phyloP scores from a whole-genome alignment of 2,113 vertebrate species.

The Ivindomyrus marchei region DNA sequence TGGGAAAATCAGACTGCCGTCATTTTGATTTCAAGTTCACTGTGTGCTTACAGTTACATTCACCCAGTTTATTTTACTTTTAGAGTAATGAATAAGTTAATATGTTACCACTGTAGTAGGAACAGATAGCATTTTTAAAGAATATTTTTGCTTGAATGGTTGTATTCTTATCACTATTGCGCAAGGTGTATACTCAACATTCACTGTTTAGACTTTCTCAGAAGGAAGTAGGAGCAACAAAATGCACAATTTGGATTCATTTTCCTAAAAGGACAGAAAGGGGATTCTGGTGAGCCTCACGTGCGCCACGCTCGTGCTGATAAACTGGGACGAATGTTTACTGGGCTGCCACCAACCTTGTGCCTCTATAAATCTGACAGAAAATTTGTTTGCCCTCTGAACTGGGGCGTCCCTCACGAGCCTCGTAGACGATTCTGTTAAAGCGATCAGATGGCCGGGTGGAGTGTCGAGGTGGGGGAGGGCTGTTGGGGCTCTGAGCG shows the following conservation, averaged over 20 bases:
- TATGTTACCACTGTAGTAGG: background rate
- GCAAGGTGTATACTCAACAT: background rate
- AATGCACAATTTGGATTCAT: background rate
- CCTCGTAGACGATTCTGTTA: constrained; percentile 48
- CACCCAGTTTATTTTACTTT: background rate
- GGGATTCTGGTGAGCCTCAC: background rate
- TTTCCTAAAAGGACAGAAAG: background rate
- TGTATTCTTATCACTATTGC: background rate
- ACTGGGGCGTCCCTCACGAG: constrained; percentile 46
- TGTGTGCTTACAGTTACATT: background rate
- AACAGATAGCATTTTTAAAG: background rate
- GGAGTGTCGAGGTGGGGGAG: background rate
- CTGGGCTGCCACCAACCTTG: constrained; percentile 50
- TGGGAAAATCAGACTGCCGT: background rate
- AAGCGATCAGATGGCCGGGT: constrained; percentile 48
- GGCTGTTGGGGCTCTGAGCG: background rate
- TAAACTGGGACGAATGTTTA: constrained; percentile 42
- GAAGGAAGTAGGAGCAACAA: background rate
- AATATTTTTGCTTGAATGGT: background rate
- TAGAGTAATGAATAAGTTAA: background rate
- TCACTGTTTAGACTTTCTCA: background rate
- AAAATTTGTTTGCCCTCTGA: constrained; percentile 68
- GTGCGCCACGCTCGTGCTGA: constrained; percentile 9
- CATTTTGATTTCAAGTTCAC: background rate
- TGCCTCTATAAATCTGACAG: constrained; percentile 54